These are phyloP conservation scores for Helarctos malayanus DNA, from an alignment of 2,797 vertebrate genomes.

Conservation along the genomic window DNA sequence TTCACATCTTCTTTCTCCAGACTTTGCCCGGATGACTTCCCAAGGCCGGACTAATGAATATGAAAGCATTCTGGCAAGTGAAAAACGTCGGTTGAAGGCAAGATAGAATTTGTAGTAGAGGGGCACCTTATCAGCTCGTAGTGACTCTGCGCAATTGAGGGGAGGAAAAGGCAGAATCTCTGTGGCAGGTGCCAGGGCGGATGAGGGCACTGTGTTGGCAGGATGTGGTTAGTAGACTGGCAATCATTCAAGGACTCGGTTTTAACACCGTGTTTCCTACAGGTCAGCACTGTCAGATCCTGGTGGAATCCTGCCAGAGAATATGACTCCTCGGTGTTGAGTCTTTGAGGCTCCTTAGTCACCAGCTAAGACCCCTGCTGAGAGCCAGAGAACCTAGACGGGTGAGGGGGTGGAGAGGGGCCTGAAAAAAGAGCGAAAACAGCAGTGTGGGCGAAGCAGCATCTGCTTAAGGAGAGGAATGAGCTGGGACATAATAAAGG, in stretches of 20 bases:
- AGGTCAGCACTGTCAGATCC: conserved; percentile 67
- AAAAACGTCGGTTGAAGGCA: not conserved
- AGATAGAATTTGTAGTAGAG: not conserved
- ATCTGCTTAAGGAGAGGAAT: conserved; percentile 23
- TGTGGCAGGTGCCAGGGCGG: conserved; percentile 74
- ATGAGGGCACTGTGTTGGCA: conserved; percentile 76
- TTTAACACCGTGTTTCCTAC: conserved; percentile 68
- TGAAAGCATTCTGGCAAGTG: conserved; percentile 51
- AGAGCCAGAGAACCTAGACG: not conserved
- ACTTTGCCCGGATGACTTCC: not conserved
- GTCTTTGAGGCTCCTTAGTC: not conserved
- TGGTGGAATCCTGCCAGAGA: conserved; percentile 74
- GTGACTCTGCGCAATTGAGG: conserved; percentile 47
- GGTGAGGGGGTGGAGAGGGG: not conserved
- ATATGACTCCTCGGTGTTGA: conserved; percentile 30
- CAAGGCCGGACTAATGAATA: conserved; percentile 24
- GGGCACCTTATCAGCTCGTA: conserved; percentile 36
- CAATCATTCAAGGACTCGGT: conserved; percentile 73
- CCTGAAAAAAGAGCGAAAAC: conserved; percentile 7
- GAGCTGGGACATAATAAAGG: not conserved
- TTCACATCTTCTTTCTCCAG: conserved; percentile 53
- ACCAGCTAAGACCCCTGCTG: conserved; percentile 9
- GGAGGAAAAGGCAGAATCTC: conserved; percentile 71
- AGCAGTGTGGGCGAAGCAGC: conserved; percentile 8
- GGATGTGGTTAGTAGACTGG: conserved; percentile 83